Base-by-base conservation (phyloP, 1,140 invertebrate species). In the Druon quercuslanigerum region DNA sequence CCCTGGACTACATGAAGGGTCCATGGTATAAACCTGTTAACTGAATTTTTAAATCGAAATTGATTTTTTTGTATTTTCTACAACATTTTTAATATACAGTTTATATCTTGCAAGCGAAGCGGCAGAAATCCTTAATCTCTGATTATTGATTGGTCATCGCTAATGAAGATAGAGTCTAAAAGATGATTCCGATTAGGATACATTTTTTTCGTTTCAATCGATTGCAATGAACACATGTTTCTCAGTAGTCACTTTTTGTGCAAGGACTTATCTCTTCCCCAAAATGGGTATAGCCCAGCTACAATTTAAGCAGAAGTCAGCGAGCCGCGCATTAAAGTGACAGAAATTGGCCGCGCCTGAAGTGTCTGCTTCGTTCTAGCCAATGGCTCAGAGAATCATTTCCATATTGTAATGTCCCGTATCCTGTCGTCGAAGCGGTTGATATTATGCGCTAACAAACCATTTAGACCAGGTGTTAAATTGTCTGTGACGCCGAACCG, bases 381-480 rank as follows among this genome's bases (percentile, higher is more conserved):
- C 82, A 79, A 85, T 85, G 82, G 77, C 71, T 76, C 80, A 72
- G 46, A 75, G 87, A 85, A 87, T 89, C 85, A 91, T 91, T 91
- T 91, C 89, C 90, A 91, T 91, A 91, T 88, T 88, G 89, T 91
- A 91, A 91, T 90, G 87, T 74, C 83, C 85, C 82, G 89, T 90
- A 91, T 91, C 90, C 90, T 91, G 90, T 90, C 85, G 82, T 77
- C 81, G 75, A 77, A 83, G 81, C 81, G 84, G 79, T 82, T 80
- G 84, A 90, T 87, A 90, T 90, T 89, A 89, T 90, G 89, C 88
- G 87, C 82, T 89, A 89, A 90, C 89, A 90, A 90, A 90, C 90
- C 90, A 90, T 90, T 91, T 90, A 89, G 84, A 82, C 87, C 90
- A 91, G 89, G 90, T 91, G 90, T 91, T 91, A 89, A 91, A 91